Evolutionary conservation across 2,113 vertebrate genomes (phyloP), one percentile per base, ranked within the genome.

Genomic region (Petrocephalus zakoni): DNA sequence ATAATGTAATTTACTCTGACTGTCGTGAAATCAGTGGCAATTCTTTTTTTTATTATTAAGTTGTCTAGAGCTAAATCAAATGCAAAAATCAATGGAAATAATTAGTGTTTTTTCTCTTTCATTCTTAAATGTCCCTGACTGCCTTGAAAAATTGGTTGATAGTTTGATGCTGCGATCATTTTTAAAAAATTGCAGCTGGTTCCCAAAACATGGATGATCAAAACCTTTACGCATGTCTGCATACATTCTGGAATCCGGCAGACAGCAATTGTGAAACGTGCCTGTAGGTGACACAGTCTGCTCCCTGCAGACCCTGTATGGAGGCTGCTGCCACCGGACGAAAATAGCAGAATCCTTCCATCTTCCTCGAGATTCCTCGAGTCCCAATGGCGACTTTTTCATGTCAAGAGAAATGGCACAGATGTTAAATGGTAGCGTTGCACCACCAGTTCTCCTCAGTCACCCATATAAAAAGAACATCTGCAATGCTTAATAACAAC

Each of bases 31-130:
- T 90, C 52, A 61, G 9, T 78, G 15, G 19, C 72, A 21, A 51
- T 86, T 68, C 47, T 55, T 58, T 89, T 81, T 68, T 89, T 81
- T 88, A 82, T 53, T 64, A 58, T 88, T 68, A 88, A 86, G 81
- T 72, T 85, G 61, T 87, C 87, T 86, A 89, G 81, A 88, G 55
- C 87, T 55, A 72, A 84, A n/a, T 29, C 49, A 86, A 88, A 85
- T 87, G 83, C 78, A 52, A 21, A n/a, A 89, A 89, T 78, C 83
- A 61, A 89, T 64, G 2, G 22, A 75, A 46, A 86, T 90, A 58
- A 88, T 86, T 68, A 85, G 89, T 46, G 46, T 17, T 46, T 37
- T 55, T 10, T 10, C n/a, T 75, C 47, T 90, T 90, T 90, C 87
- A 86, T 88, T 86, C 87, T 83, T 72, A 47, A 82, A 82, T 9